Base-by-base conservation (phyloP, 2,113 vertebrate species). In the Arvicanthis niloticus region DNA sequence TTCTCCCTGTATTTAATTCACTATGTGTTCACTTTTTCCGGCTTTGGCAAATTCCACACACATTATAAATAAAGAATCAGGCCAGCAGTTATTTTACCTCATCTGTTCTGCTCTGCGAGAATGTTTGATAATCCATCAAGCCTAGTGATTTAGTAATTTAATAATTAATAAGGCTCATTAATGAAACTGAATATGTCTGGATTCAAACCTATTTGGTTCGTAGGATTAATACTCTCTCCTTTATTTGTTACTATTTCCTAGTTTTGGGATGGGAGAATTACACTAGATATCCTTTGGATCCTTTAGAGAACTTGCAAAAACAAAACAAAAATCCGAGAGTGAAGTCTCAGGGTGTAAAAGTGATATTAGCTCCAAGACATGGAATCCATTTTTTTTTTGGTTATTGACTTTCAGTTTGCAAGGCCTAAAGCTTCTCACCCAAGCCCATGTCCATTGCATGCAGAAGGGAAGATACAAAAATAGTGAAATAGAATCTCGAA, bases 381-480 rank as follows among this genome's bases (percentile, higher is more conserved):
- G 19, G 34, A 77, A 65, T 86, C 4, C 37, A 21, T 75, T 92
- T 80, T 31, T 45, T 45, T 45, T 95, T 53, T 58, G 60, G 72
- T 37, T 94, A 60, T 82, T 58, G 40, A n/a, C 19, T 80, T 97
- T 87, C 37, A 75, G 13, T 94, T 29, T 70, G 11, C 48, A 29
- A 17, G 91, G 67, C 45, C 45, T 56, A 48, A 81, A 84, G 45
- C 88, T 95, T 86, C 70, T 24, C 93, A 68, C n/a, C 81, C 88
- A 93, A 88, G 29, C 65, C 95, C 40, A 95, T 92, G 97, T 94
- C 88, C 80, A 85, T 82, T 84, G 70, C 75, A 77, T n/a, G 70
- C 45, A n/a, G 82, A 77, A 84, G 86, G 85, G 91, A 97, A 92
- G 45, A 96, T 91, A 62, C 68, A 95, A 95, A 97, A 88, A 85